phyloP scores from a whole-genome alignment of 1,140 invertebrate genomes.

The Drosophila navojoa region DNA sequence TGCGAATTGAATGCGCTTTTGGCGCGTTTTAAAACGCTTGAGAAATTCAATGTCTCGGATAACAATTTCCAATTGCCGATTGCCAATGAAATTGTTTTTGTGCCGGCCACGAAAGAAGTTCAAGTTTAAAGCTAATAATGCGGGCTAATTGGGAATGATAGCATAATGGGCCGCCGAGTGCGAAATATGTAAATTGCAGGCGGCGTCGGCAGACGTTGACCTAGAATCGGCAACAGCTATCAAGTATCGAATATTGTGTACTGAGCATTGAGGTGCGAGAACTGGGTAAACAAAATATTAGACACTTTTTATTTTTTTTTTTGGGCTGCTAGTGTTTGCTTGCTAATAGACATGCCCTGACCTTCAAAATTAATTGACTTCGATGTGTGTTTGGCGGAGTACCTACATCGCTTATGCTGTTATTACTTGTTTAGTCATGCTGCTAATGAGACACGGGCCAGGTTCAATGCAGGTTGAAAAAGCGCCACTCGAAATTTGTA shows the following conservation, averaged over 20 bases:
- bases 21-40: conserved; percentile 36
- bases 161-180: conserved; percentile 40
- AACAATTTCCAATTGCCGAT: conserved; percentile 27
- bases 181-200: conserved; percentile 66
- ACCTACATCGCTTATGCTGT: conserved; percentile 55
- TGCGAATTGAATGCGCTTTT: conserved; percentile 38
- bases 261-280: conserved; percentile 56
- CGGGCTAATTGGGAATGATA: conserved; percentile 68
- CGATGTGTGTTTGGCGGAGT: conserved; percentile 22
- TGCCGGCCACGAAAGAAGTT: conserved; percentile 46
- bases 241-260: conserved; percentile 53
- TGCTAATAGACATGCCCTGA: conserved; percentile 56
- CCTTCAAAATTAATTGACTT: conserved; percentile 78
- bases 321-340: conserved; percentile 39
- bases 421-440: conserved; percentile 64
- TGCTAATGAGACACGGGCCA: conserved; percentile 66
- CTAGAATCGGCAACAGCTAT: conserved; percentile 57
- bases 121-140: conserved; percentile 75
- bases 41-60: conserved; percentile 51
- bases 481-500: conserved; percentile 5
- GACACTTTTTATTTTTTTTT: background rate
- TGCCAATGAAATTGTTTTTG: conserved; percentile 38
- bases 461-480: conserved; percentile 59
- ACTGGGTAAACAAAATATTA: conserved; percentile 69
- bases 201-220: conserved; percentile 42